Evolutionary conservation across 2,888 invertebrate species (phyloP), one percentile per base, ranked within the genome.

Genomic region (Melikaiella ostensackeni): DNA sequence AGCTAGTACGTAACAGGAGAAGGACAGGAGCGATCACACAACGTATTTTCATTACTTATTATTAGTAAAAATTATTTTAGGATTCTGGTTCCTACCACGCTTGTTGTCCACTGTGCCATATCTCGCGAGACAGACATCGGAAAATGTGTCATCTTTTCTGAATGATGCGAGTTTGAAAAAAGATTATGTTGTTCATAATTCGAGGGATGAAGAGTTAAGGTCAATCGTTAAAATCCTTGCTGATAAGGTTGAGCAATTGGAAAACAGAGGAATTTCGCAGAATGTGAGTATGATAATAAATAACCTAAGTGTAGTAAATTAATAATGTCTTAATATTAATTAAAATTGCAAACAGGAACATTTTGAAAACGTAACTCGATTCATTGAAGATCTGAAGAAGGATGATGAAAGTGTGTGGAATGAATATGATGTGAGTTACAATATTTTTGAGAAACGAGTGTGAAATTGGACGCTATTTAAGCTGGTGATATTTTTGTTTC

Each of bases 1-100:
- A 59, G 79, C 80, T 82, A 80, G 79, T 80, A 84, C 83, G 86
- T 87, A 86, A 85, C 86, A 81, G 81, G 83, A 83, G 86, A 86
- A 86, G 86, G 86, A 85, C 59, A 24, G 27, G 21, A 59, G 27
- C 27, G 24, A 59, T 59, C 7, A 27, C 1, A 24, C 27, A 59
- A 59, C 13, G 6, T 57, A 24, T 27, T 57, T 57, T 57, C 21
- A 21, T 78, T 62, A 63, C 57, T 75, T 78, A 74, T 11, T 21
- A 9, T 21, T 55, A 55, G 21, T 16, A 4, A 57, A 57, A 30
- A n/a, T 74, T 74, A 13, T 55, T 87, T 84, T 84, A 90, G 90
- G 87, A 63, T 87, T 79, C 57, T 88, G 87, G 86, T 79, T 83
- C 27, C 70, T 87, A 33, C 83, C 85, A 66, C 83, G 79, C 61